A percentile compares a stretch with the other conserved stretches of the same genome.
These are phyloP conservation scores for Macaria notata DNA, from an alignment of 2,888 invertebrate species.

Conservation along the genomic window DNA sequence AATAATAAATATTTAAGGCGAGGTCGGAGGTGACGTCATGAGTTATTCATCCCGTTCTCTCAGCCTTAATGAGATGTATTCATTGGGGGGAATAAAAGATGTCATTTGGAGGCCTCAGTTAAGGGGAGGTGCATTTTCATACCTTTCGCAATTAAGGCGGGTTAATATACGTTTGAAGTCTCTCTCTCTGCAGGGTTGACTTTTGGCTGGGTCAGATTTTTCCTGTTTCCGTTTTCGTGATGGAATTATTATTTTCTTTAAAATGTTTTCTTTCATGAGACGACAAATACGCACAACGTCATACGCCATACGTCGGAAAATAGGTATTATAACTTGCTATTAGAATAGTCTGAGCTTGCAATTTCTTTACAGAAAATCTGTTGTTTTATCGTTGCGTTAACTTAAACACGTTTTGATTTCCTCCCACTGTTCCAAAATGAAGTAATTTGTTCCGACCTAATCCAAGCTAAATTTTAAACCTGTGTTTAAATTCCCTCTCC, in stretches of 20 bases:
- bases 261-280: no score
- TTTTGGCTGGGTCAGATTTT: slow-evolving; percentile 2
- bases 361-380: no score
- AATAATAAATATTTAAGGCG: slow-evolving; percentile 26
- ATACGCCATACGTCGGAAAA: no score
- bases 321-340: no score
- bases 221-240: no score
- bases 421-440: no score
- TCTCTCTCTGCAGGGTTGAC: slow-evolving; percentile 4
- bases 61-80: slow-evolving; percentile 51
- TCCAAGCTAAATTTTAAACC: not conserved
- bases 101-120: slow-evolving; percentile 34
- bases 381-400: no score
- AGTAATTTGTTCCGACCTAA: not conserved
- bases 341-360: no score
- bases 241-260: no score
- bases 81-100: slow-evolving; percentile 43
- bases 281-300: no score
- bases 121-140: slow-evolving; percentile 25
- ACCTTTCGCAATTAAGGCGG: slow-evolving; percentile 31
- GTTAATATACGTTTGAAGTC: slow-evolving; percentile 29
- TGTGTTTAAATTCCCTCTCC: slow-evolving; percentile 17
- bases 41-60: slow-evolving; percentile 50
- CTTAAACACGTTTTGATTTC: no score
- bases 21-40: slow-evolving; percentile 47